Percentiles rank a stretch among this genome's conserved stretches.
These are phyloP conservation scores for Bubalus kerabau DNA, from an alignment of 2,113 vertebrate genomes.

Conservation along the genomic window DNA sequence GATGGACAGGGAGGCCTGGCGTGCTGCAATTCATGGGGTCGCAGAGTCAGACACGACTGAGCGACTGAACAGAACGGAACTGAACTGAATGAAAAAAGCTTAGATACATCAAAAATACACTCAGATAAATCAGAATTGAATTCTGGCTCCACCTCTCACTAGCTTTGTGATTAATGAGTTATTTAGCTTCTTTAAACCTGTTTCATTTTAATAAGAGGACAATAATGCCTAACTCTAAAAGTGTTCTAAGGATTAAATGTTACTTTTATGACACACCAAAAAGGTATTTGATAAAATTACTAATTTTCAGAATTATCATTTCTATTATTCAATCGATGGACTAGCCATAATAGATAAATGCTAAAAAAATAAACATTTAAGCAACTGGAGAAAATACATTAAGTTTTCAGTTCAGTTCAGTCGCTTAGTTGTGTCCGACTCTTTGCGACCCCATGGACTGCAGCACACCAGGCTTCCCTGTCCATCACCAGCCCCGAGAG, in stretches of 20 bases:
- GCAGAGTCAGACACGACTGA: no score
- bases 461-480: neutral
- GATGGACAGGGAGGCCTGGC: no score
- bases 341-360: neutral
- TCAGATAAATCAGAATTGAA: neutral
- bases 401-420: neutral
- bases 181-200: neutral
- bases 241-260: neutral
- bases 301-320: neutral
- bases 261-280: neutral
- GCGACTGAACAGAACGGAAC: no score
- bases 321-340: neutral
- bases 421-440: neutral
- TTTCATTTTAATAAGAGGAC: neutral
- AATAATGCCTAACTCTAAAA: neutral
- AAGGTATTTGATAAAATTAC: neutral
- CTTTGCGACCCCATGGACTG: neutral
- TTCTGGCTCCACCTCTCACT: neutral
- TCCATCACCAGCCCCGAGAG: fast-evolving
- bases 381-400: neutral
- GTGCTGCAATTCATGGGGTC: no score
- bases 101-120: neutral
- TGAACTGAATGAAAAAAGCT: neutral
- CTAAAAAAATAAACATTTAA: neutral
- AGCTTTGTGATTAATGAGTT: neutral